Percentiles rank a stretch among this genome's conserved stretches.
Evolutionary conservation across 2,797 vertebrate species (phyloP).

Genomic region (Podarcis siculus): DNA sequence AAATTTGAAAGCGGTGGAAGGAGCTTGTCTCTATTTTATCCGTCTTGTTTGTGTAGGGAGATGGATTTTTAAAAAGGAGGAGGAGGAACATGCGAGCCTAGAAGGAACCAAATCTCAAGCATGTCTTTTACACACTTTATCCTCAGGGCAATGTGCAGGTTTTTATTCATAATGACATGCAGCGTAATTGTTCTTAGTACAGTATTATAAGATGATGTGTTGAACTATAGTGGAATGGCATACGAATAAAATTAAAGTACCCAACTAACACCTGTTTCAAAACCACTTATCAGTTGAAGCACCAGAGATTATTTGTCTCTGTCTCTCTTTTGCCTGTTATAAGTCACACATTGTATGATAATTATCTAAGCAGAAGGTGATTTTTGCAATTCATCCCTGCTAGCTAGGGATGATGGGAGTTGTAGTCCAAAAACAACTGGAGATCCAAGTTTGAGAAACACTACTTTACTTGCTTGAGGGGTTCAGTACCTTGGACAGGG

Average conservation of each 20-base stretch:
- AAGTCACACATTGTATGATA: conserved; percentile 62
- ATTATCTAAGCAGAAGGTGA: conserved; percentile 66
- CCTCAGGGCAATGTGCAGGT: conserved; percentile 41
- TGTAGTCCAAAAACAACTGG: no score
- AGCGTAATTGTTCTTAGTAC: conserved; percentile 67
- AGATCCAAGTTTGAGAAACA: no score
- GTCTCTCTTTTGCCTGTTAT: conserved; percentile 57
- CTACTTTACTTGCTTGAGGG: background rate
- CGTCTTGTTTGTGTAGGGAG: conserved; percentile 43
- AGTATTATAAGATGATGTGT: conserved; percentile 63
- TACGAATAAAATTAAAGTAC: conserved; percentile 74
- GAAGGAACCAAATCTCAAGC: conserved; percentile 56
- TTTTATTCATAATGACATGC: conserved; percentile 70
- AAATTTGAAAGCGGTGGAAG: conserved; percentile 8
- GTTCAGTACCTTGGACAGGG: background rate
- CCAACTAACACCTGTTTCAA: conserved; percentile 69
- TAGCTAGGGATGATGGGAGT: no score
- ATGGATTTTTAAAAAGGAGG: conserved; percentile 34
- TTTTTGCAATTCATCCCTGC: conserved; percentile 61
- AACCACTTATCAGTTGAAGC: conserved; percentile 63
- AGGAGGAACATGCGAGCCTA: background rate
- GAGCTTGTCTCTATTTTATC: conserved; percentile 18
- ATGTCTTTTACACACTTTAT: conserved; percentile 30
- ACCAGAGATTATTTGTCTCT: conserved; percentile 65
- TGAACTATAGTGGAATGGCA: conserved; percentile 60